Base-by-base conservation (phyloP, 2,888 invertebrate genomes). In the Hedya salicella region DNA sequence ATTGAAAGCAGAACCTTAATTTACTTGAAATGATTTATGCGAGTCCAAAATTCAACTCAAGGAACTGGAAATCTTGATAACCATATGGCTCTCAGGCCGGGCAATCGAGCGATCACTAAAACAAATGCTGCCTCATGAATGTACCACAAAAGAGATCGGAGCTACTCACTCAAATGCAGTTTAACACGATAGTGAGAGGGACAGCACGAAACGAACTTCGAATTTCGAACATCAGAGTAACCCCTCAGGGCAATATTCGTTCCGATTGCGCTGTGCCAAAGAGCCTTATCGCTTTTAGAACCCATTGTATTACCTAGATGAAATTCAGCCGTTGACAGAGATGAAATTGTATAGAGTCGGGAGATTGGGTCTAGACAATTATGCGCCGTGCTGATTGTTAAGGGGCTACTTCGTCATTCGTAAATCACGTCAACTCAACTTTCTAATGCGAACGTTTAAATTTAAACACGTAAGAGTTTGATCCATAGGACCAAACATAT, bases 1-100 rank as follows among this genome's bases (percentile, higher is more conserved):
- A n/a, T n/a, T n/a, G n/a, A n/a, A n/a, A n/a, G n/a, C n/a, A n/a
- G n/a, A n/a, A n/a, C n/a, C n/a, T n/a, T n/a, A n/a, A n/a, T n/a
- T n/a, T n/a, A n/a, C n/a, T n/a, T n/a, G n/a, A n/a, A n/a, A n/a
- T n/a, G n/a, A n/a, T n/a, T n/a, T n/a, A n/a, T n/a, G n/a, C n/a
- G n/a, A n/a, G n/a, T n/a, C n/a, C n/a, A 25, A 25, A 25, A 39
- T 21, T 53, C n/a, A 13, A 39, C 2, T 17, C 44, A 54, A 21
- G 36, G 16, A 53, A 36, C 36, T 46, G 53, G 36, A 46, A 62
- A 46, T 53, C 21, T 46, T 46, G 44, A 62, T 53, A 53, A 54
- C 13, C 8, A 16, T 36, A n/a, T 21, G 19, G 36, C 52, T 14
- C 17, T 52, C 17, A 16, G 11, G 11, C 4, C 9, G 1, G 42